Conservation (phyloP, 2,888 invertebrate genomes). For the Hirudinaria manillensis region DNA sequence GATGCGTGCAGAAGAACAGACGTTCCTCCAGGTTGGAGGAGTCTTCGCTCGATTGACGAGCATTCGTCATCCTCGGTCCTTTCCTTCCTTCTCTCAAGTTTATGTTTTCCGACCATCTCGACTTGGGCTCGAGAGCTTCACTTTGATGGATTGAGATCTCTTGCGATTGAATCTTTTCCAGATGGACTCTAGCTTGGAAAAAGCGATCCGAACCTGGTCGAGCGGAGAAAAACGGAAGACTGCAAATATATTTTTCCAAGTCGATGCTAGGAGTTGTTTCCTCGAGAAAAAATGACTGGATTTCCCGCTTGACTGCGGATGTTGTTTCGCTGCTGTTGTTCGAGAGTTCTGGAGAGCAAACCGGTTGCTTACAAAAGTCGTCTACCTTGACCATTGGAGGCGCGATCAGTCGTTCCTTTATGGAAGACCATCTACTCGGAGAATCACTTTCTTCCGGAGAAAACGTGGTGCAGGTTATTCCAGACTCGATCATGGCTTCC, state of each 20-base stretch:
- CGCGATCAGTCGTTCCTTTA: slow-evolving; percentile 18
- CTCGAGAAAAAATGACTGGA: slow-evolving; percentile 13
- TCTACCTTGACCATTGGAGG: slow-evolving; percentile 14
- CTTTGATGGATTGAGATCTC: too few species aligned
- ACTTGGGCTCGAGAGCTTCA: too few species aligned
- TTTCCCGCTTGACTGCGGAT: neutral
- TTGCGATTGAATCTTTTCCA: too few species aligned
- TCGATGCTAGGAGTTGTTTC: too few species aligned
- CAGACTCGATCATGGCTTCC: slow-evolving; percentile 21
- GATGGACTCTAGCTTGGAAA: too few species aligned
- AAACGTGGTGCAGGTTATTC: neutral
- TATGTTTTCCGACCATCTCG: too few species aligned
- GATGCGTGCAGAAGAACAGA: slow-evolving; percentile 62
- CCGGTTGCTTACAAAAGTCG: too few species aligned
- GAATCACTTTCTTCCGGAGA: neutral
- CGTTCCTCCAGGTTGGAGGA: slow-evolving; percentile 50
- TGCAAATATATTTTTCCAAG: too few species aligned
- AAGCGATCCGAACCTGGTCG: too few species aligned
- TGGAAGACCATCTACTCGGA: slow-evolving; percentile 21
- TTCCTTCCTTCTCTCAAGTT: neutral
- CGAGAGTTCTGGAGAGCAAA: too few species aligned
- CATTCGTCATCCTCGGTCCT: slow-evolving; percentile 1
- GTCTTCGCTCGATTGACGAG: slow-evolving; percentile 2
- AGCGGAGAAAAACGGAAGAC: too few species aligned
- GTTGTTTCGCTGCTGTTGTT: neutral